Percentiles rank a stretch among this genome's conserved stretches.
Evolutionary conservation across 1,140 invertebrate species (phyloP).

Genomic region (Proales similis): DNA sequence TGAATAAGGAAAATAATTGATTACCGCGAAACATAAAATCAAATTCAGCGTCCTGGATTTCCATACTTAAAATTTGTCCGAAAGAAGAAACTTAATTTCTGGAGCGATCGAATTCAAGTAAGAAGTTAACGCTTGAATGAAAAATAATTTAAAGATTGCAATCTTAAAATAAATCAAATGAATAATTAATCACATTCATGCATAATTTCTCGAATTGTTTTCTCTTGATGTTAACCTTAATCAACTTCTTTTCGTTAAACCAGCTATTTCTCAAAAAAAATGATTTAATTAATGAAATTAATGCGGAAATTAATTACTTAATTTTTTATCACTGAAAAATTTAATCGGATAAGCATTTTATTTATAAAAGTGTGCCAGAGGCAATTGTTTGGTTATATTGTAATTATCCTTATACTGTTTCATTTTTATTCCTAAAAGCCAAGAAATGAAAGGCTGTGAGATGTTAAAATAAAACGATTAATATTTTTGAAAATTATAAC

Average conservation of each 20-base stretch:
- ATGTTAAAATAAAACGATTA: slow-evolving; percentile 13
- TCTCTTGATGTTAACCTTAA: background rate
- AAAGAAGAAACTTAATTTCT: no score
- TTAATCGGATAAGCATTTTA: background rate
- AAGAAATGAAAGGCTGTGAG: background rate
- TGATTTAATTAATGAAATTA: background rate
- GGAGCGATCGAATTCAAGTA: no score
- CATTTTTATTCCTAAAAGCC: no score
- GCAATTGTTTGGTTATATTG: slow-evolving; percentile 9
- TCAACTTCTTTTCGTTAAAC: background rate
- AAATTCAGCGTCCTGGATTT: no score
- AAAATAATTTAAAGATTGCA: no score
- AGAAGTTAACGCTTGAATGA: no score
- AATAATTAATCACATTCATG: slow-evolving; percentile 15
- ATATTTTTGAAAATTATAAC: no score
- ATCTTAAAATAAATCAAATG: slow-evolving; percentile 2
- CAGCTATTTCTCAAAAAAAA: background rate
- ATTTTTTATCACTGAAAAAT: background rate
- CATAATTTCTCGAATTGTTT: background rate
- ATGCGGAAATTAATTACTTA: no score
- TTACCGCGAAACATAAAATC: no score
- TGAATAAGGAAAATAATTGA: no score
- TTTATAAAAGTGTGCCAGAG: slow-evolving; percentile 16
- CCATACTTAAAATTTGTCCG: no score
- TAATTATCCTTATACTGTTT: background rate